Percentiles rank a stretch among this genome's conserved stretches.
Evolutionary conservation across 1,140 invertebrate genomes (phyloP).

Genomic region (Drosophila willistoni): DNA sequence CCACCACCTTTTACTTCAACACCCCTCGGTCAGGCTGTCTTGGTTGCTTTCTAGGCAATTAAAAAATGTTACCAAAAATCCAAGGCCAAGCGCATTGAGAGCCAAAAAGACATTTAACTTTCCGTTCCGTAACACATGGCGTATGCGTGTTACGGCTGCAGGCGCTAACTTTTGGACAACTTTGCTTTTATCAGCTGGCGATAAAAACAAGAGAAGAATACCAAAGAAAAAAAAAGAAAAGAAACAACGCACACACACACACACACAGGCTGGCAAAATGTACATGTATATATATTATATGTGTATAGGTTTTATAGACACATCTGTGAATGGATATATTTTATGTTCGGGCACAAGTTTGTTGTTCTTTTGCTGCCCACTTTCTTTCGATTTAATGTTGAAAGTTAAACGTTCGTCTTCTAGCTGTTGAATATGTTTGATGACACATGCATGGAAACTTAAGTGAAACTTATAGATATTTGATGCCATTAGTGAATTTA

Average conservation of each 20-base stretch:
- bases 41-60: conserved; percentile 39
- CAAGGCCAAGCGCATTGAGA: conserved; percentile 26
- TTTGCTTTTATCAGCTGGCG: conserved; percentile 67
- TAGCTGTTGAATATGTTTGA: conserved; percentile 44
- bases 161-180: conserved; percentile 61
- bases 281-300: conserved; percentile 19
- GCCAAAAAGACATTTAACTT: conserved; percentile 52
- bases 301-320: conserved; percentile 56
- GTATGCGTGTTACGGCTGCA: conserved; percentile 61
- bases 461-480: conserved; percentile 13
- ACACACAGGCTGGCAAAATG: conserved; percentile 18
- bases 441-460: conserved; percentile 11
- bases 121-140: conserved; percentile 58
- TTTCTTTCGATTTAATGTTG: conserved; percentile 12
- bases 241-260: conserved; percentile 15
- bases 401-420: conserved; percentile 48
- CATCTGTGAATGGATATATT: conserved; percentile 49
- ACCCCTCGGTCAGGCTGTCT: too few relatives aligned
- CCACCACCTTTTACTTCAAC: not conserved
- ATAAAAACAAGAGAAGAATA: conserved; percentile 56
- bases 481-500: conserved; percentile 13
- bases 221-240: conserved; percentile 24
- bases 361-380: conserved; percentile 26
- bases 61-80: conserved; percentile 49
- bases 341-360: conserved; percentile 43